A percentile compares a stretch with the other conserved stretches of the same genome.
These are phyloP conservation scores for Microcebus murinus DNA, from an alignment of 2,113 vertebrate species.

Conservation along the genomic window DNA sequence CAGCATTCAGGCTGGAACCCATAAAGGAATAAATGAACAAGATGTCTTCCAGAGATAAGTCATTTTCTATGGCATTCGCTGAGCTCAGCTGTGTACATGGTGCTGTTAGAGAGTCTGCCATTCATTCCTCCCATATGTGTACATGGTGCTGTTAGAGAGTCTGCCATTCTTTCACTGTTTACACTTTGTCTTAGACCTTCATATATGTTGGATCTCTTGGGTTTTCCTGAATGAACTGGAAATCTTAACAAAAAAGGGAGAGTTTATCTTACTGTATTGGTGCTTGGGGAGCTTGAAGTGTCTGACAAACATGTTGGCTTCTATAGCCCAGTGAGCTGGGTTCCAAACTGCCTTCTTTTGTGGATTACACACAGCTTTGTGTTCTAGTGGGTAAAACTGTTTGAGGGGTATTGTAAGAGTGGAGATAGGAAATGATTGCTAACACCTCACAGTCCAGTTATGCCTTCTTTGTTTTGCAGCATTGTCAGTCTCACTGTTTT, in stretches of 20 bases:
- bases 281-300: not conserved
- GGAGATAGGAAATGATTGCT: not conserved
- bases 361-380: not conserved
- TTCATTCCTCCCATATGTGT: not conserved
- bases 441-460: not conserved
- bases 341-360: not conserved
- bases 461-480: not conserved
- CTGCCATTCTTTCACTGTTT: not conserved
- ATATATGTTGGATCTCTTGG: not conserved
- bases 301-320: not conserved
- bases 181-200: not conserved
- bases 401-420: not conserved
- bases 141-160: not conserved
- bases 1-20: not conserved
- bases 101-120: not conserved
- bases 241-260: not conserved
- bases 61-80: not conserved
- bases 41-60: not conserved
- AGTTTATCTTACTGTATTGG: not conserved
- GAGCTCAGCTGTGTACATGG: not conserved
- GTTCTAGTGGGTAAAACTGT: not conserved
- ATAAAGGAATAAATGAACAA: not conserved
- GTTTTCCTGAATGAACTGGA: not conserved
- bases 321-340: not conserved
- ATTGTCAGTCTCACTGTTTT: constrained; percentile 8